Evolutionary conservation across 30 jellyfish, hydroid and myxozoan genomes (phyloP).

Genomic region (Rhopilema esculentum): DNA sequence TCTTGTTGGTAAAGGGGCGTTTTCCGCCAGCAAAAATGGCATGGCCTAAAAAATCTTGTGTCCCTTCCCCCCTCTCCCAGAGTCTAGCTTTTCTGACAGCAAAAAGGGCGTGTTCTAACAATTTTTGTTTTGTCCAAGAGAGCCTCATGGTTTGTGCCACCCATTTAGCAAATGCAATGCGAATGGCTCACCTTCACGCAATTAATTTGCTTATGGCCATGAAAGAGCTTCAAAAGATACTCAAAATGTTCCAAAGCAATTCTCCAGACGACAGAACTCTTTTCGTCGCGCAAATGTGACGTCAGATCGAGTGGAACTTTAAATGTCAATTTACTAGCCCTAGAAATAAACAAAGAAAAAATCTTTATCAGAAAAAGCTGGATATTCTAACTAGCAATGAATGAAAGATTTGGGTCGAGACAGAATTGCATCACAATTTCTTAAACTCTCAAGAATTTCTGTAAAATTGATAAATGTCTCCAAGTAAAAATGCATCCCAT

Average conservation of each 20-base stretch:
- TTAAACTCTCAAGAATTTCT: not conserved
- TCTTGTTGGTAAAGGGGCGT: not conserved
- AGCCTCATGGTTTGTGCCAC: too few species aligned
- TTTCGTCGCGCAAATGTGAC: slow-evolving; percentile 15
- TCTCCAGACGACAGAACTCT: slow-evolving; percentile 36
- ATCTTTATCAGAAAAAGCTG: not conserved
- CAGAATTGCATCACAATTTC: not conserved
- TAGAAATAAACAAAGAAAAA: not conserved
- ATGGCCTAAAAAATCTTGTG: not conserved
- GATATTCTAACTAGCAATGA: not conserved
- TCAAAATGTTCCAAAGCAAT: slow-evolving; percentile 5
- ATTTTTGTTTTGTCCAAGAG: not conserved
- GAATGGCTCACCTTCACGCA: slow-evolving; percentile 36
- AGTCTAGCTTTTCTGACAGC: not conserved
- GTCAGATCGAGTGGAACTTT: not conserved
- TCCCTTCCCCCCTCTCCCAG: not conserved
- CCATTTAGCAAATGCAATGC: too few species aligned
- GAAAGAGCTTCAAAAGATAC: not conserved
- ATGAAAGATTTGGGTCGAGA: not conserved
- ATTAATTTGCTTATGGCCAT: not conserved
- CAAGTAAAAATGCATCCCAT: too few species aligned
- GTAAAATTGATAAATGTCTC: too few species aligned
- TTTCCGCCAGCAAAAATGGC: not conserved
- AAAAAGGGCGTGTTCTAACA: not conserved
- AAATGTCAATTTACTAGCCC: slow-evolving; percentile 8